Conservation (phyloP, 2,113 vertebrate species). For the Helogale parvula region DNA sequence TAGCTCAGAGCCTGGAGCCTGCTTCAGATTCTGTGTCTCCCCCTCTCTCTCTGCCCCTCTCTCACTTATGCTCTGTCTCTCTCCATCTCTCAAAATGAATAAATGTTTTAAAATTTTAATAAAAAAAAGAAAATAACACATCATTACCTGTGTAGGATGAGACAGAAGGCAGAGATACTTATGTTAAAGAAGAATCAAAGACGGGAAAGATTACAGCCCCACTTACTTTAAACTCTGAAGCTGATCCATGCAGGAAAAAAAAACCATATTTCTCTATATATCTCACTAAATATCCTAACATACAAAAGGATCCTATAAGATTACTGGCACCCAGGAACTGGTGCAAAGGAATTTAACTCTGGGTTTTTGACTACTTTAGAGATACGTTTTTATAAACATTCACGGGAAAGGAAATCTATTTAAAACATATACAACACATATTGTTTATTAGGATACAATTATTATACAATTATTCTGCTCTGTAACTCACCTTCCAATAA, state of each 20-base stretch:
- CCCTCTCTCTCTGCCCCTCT: too few relatives aligned
- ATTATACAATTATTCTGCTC: neutral
- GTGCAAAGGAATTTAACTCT: conserved; percentile 1
- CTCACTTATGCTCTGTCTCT: too few relatives aligned
- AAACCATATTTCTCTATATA: neutral
- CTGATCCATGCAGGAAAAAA: neutral
- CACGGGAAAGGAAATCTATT: neutral
- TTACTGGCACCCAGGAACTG: neutral
- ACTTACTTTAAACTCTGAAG: neutral
- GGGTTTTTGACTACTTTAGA: neutral
- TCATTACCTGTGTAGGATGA: neutral
- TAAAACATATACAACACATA: neutral
- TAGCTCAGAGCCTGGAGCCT: too few relatives aligned
- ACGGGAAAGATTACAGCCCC: too few relatives aligned
- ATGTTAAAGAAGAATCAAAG: neutral
- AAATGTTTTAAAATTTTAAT: too few relatives aligned
- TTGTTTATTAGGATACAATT: neutral
- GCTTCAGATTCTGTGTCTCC: too few relatives aligned
- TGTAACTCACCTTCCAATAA: neutral
- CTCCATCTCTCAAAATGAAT: too few relatives aligned
- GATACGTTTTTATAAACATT: neutral
- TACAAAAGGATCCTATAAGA: neutral
- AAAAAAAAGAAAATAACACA: neutral
- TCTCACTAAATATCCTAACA: neutral
- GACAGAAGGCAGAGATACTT: neutral